phyloP scores from a whole-genome alignment of 2,888 invertebrate genomes.

The Lamellibrachia columna region DNA sequence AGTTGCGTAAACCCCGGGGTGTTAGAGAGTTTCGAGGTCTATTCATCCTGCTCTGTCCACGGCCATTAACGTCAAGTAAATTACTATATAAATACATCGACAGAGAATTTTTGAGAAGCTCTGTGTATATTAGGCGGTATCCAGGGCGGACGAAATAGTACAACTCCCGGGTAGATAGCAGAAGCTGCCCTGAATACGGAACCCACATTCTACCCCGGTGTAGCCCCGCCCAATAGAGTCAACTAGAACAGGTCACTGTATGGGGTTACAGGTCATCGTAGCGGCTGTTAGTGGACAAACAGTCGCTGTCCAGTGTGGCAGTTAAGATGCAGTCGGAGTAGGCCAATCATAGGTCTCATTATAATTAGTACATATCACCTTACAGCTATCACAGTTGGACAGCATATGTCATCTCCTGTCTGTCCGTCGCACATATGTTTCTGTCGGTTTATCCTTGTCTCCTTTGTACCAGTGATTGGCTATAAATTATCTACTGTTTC shows the following conservation, averaged over 20 bases:
- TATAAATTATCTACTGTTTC: conserved; percentile 9
- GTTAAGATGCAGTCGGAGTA: background rate
- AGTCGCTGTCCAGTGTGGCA: background rate
- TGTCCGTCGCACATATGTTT: conserved; percentile 9
- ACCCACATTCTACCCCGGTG: background rate
- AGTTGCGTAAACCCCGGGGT: no score
- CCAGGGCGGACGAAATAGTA: no score
- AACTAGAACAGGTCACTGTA: background rate
- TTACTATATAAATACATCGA: no score
- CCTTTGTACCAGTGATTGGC: background rate
- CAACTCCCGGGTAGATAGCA: background rate
- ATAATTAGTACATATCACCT: background rate
- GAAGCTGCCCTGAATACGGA: background rate
- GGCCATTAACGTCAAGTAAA: no score
- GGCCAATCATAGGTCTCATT: background rate
- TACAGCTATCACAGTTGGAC: background rate
- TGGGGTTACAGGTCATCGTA: background rate
- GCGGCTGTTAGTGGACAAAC: background rate
- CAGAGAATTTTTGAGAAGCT: no score
- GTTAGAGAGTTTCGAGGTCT: no score
- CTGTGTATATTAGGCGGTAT: no score
- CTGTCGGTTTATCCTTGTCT: background rate
- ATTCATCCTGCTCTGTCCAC: no score
- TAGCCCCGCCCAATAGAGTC: background rate
- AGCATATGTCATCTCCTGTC: conserved; percentile 4